Evolutionary conservation across 2,113 vertebrate species (phyloP).

Genomic region (Lepus americanus): DNA sequence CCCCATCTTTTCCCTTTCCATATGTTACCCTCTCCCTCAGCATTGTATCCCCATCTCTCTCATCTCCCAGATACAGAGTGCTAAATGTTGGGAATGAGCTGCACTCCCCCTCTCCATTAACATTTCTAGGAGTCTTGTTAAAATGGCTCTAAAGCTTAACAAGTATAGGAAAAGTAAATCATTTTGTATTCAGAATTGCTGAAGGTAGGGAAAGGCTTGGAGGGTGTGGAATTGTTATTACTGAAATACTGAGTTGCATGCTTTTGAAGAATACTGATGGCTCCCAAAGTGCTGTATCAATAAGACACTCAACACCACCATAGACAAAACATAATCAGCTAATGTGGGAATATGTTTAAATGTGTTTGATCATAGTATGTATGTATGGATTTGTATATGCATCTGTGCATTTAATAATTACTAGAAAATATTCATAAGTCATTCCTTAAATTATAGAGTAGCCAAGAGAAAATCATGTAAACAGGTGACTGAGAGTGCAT

Average conservation of each 20-base stretch:
- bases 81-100: neutral
- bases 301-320: neutral
- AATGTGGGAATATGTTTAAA: neutral
- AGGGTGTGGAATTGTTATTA: neutral
- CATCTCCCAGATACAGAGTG: too few relatives aligned
- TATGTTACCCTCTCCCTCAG: neutral
- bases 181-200: neutral
- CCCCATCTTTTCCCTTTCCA: neutral
- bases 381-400: neutral
- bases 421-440: neutral
- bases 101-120: neutral
- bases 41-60: too few relatives aligned
- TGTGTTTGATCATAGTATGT: neutral
- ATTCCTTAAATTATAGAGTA: neutral
- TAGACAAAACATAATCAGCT: neutral
- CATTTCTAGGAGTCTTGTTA: neutral
- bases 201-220: neutral
- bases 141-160: neutral
- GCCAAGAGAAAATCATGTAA: slow-evolving; percentile 16
- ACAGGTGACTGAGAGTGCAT: neutral
- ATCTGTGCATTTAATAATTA: neutral
- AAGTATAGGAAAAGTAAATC: neutral
- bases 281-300: neutral
- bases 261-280: neutral
- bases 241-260: neutral